A percentile compares a stretch with the other conserved stretches of the same genome.
These are phyloP conservation scores for Phthorimaea operculella DNA, from an alignment of 1,140 invertebrate genomes.

Conservation along the genomic window DNA sequence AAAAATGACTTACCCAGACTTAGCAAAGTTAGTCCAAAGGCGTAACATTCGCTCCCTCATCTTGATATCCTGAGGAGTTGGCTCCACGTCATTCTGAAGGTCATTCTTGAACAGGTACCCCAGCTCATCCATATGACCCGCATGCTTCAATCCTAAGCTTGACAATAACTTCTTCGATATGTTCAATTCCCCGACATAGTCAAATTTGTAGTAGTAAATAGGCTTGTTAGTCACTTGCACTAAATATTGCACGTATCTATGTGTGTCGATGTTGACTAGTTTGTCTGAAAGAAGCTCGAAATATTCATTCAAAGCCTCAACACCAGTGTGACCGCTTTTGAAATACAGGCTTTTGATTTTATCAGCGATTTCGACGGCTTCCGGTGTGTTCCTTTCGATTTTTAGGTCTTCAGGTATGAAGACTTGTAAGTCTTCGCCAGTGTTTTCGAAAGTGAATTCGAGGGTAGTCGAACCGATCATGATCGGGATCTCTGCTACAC, in stretches of 20 bases:
- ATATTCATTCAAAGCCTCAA: slow-evolving; percentile 34
- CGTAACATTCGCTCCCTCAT: slow-evolving; percentile 56
- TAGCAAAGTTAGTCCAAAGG: slow-evolving; percentile 69
- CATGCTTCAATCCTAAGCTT: slow-evolving; percentile 25
- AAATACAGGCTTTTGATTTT: slow-evolving; percentile 52
- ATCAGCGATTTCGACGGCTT: slow-evolving; percentile 39
- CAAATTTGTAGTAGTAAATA: slow-evolving; percentile 61
- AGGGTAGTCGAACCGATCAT: slow-evolving; percentile 48
- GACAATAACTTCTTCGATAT: slow-evolving; percentile 28
- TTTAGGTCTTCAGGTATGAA: slow-evolving; percentile 48
- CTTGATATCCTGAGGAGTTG: slow-evolving; percentile 35
- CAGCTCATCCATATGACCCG: slow-evolving; percentile 57
- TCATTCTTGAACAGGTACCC: slow-evolving; percentile 57
- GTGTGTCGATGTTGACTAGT: slow-evolving; percentile 39
- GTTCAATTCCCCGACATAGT: slow-evolving; percentile 56
- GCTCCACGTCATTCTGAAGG: slow-evolving; percentile 30
- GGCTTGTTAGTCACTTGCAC: slow-evolving; percentile 45
- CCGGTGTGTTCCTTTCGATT: slow-evolving; percentile 36
- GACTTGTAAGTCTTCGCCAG: slow-evolving; percentile 42
- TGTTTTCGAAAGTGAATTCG: slow-evolving; percentile 34
- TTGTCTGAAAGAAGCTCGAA: slow-evolving; percentile 50
- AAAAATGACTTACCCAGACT: slow-evolving; percentile 52
- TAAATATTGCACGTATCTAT: slow-evolving; percentile 48
- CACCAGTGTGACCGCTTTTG: slow-evolving; percentile 30
- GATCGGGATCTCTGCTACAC: slow-evolving; percentile 43